Conservation (phyloP, 2,113 vertebrate species). For the Grammomys dolichurus region DNA sequence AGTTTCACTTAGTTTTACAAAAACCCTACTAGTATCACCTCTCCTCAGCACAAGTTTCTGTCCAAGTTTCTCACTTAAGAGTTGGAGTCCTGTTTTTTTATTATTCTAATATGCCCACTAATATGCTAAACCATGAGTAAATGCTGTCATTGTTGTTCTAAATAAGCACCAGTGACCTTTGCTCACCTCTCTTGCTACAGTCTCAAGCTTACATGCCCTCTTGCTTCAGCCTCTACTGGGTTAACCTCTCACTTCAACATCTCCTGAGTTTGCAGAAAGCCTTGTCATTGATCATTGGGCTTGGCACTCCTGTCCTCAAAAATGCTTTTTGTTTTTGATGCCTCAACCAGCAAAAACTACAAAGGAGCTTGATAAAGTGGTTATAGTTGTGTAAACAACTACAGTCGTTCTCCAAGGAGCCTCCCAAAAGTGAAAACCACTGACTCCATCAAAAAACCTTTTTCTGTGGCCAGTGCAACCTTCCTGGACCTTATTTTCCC, state of each 20-base stretch:
- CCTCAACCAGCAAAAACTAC: background rate
- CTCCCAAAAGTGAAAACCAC: background rate
- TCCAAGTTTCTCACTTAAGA: background rate
- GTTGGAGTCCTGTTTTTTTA: background rate
- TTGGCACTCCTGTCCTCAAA: background rate
- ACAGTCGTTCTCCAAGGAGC: background rate
- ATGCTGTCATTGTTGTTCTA: background rate
- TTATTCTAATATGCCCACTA: background rate
- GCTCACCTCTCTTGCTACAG: too few species aligned
- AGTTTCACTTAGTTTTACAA: background rate
- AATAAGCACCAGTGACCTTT: background rate
- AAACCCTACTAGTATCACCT: background rate
- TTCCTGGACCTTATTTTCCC: accelerated
- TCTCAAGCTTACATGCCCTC: too few species aligned
- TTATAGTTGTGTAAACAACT: background rate
- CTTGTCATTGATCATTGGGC: too few species aligned
- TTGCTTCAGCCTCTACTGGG: background rate
- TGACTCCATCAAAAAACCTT: background rate
- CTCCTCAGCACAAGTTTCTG: background rate
- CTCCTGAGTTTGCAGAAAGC: background rate
- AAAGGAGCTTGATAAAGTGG: background rate
- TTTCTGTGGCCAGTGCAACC: too few species aligned
- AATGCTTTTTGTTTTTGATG: background rate
- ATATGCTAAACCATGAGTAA: background rate
- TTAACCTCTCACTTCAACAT: background rate